phyloP scores from a whole-genome alignment of 2,113 vertebrate genomes.

The Malurus alboscapulatus region DNA sequence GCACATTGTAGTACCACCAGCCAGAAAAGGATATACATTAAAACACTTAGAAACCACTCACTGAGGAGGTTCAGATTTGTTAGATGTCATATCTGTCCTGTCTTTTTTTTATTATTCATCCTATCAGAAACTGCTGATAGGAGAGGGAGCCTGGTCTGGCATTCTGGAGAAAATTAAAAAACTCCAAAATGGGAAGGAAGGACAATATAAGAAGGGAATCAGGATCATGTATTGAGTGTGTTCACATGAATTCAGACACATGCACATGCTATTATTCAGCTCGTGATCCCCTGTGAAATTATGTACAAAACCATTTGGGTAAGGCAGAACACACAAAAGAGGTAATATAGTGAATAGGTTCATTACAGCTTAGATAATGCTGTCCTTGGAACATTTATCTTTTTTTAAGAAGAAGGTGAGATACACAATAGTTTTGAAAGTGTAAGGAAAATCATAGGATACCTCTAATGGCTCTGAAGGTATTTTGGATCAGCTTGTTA shows the following conservation, averaged over 20 bases:
- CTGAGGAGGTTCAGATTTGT: background rate
- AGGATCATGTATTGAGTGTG: background rate
- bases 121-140: background rate
- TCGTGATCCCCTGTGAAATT: background rate
- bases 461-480: background rate
- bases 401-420: background rate
- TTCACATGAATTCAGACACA: background rate
- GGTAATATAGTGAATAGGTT: background rate
- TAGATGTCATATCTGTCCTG: background rate
- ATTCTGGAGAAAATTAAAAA: background rate
- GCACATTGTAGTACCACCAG: background rate
- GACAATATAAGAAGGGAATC: background rate
- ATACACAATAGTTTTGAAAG: background rate
- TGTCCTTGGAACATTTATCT: background rate
- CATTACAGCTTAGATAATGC: background rate
- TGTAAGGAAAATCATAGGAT: background rate
- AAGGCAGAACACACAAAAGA: background rate
- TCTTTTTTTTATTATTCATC: background rate
- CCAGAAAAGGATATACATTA: background rate
- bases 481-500: background rate
- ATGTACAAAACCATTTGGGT: background rate
- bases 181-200: background rate
- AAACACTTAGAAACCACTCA: background rate
- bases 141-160: background rate
- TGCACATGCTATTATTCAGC: background rate